Evolutionary conservation across 1,140 invertebrate species (phyloP).

Genomic region (Lepidurus arcticus): DNA sequence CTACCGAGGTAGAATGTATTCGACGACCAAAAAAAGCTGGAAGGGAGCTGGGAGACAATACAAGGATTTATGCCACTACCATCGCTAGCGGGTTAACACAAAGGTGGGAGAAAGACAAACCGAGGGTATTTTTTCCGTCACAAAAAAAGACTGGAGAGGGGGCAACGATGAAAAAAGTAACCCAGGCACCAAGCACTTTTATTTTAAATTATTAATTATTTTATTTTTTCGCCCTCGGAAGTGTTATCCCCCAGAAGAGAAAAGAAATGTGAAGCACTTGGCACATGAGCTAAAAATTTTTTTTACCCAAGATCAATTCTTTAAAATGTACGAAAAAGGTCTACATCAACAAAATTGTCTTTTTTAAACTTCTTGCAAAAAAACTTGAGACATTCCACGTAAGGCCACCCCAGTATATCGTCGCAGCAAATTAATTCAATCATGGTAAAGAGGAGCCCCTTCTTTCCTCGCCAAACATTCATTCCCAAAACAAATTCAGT

Average conservation of each 20-base stretch:
- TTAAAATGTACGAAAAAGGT: not conserved
- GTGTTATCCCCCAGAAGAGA: not conserved
- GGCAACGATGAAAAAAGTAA: not conserved
- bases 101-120: constrained; percentile 5
- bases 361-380: not conserved
- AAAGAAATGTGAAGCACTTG: not conserved
- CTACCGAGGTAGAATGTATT: constrained; percentile 17
- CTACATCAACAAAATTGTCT: constrained; percentile 15
- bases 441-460: not conserved
- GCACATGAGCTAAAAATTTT: not conserved
- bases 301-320: not conserved
- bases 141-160: not conserved
- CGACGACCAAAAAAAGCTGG: constrained; percentile 3
- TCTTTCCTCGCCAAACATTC: not conserved
- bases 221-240: not conserved
- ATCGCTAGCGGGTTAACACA: constrained; percentile 5
- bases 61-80: not conserved
- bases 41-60: constrained; percentile 7
- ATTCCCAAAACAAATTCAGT: not conserved
- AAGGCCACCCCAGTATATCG: constrained; percentile 2
- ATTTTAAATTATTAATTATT: not conserved
- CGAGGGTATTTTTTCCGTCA: not conserved
- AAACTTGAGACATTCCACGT: constrained; percentile 14
- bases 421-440: not conserved
- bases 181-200: constrained; percentile 4